Conservation (phyloP, 2,888 invertebrate species). For the Molanna angustata region DNA sequence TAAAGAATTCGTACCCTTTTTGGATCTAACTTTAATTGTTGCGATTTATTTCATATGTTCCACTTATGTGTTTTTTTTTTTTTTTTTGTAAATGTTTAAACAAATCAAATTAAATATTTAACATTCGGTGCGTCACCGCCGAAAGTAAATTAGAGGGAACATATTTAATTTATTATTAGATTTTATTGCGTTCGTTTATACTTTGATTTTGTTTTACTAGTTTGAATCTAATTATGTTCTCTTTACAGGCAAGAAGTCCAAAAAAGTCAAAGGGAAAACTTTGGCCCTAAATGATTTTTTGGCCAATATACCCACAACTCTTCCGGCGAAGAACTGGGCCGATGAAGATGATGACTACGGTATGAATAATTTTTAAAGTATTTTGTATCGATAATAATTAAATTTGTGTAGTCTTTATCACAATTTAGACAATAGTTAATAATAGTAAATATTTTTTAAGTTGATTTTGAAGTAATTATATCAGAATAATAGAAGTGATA, state of each 20-base stretch:
- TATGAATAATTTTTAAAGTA: constrained; percentile 43
- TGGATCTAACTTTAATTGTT: neutral
- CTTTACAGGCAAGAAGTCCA: constrained; percentile 73
- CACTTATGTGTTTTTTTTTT: no score
- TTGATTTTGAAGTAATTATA: no score
- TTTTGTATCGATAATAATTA: no score
- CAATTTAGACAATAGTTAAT: no score
- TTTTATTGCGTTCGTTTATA: neutral
- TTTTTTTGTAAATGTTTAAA: no score
- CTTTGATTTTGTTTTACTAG: no score
- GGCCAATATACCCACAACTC: constrained; percentile 61
- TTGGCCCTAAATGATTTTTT: constrained; percentile 80
- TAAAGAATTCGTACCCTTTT: constrained; percentile 21
- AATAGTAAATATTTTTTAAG: no score
- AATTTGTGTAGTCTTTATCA: no score
- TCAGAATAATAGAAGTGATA: no score
- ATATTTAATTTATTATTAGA: neutral
- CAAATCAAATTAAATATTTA: no score
- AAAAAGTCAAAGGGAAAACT: constrained; percentile 82
- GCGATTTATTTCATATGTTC: no score
- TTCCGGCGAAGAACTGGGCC: constrained; percentile 67
- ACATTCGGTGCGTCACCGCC: constrained; percentile 27
- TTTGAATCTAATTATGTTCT: neutral
- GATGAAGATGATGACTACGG: constrained; percentile 82
- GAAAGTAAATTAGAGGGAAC: neutral